A percentile compares a stretch with the other conserved stretches of the same genome.
phyloP scores from a whole-genome alignment of 2,797 vertebrate genomes.

The Falco biarmicus region DNA sequence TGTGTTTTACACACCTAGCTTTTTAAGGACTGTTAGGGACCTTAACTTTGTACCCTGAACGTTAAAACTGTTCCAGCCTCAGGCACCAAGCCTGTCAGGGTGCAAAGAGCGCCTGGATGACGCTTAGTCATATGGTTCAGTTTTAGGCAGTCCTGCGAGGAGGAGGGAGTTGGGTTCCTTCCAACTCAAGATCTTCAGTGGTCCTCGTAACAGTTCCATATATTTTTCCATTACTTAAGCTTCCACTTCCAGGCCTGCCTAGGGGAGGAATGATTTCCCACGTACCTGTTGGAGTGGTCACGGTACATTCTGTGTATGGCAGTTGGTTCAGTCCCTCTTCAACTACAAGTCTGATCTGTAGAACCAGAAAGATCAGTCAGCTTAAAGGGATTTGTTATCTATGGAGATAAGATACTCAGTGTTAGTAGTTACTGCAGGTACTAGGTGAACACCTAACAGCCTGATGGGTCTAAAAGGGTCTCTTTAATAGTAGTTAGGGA shows the following conservation, averaged over 20 bases:
- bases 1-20: not conserved
- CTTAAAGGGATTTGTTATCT: not conserved
- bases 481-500: not conserved
- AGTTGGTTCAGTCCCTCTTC: slow-evolving; percentile 95
- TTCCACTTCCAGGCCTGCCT: not conserved
- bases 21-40: not conserved
- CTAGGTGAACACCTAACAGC: not conserved
- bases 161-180: not conserved
- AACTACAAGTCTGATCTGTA: slow-evolving; percentile 93
- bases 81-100: not conserved
- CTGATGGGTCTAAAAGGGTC: not conserved
- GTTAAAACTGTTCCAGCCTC: not conserved
- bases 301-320: slow-evolving; percentile 92
- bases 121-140: not conserved
- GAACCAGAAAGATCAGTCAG: slow-evolving; percentile 25
- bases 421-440: not conserved
- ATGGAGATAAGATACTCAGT: not conserved
- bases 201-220: not conserved
- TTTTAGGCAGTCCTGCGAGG: not conserved
- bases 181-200: not conserved
- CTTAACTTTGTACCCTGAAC: not conserved
- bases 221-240: not conserved
- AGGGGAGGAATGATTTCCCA: not conserved
- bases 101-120: not conserved
- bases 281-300: slow-evolving; percentile 93